These are phyloP conservation scores for Drosophila vallismaia DNA, from an alignment of 2,888 invertebrate genomes.

Conservation along the genomic window DNA sequence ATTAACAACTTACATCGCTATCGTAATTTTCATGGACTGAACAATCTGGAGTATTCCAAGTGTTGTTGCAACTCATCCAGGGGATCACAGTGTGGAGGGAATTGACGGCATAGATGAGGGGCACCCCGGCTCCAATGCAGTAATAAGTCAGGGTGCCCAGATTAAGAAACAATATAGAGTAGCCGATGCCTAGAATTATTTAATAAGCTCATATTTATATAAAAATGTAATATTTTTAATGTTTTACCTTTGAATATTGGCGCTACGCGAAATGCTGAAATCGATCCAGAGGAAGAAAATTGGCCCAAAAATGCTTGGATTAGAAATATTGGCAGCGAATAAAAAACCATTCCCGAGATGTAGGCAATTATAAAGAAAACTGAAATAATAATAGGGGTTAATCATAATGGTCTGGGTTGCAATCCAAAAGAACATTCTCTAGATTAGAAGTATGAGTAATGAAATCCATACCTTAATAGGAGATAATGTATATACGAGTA, in stretches of 20 bases:
- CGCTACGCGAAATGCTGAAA: conserved; percentile 91
- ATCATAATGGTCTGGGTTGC: not conserved
- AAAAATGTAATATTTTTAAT: not conserved
- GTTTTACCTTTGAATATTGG: conserved; percentile 93
- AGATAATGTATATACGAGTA: no score
- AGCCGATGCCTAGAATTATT: conserved; percentile 83
- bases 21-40: conserved; percentile 75
- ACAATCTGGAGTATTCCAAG: conserved; percentile 89
- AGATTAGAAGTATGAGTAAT: not conserved
- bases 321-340: conserved; percentile 91
- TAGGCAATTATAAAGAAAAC: conserved; percentile 77
- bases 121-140: conserved; percentile 93
- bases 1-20: conserved; percentile 57
- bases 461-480: not conserved
- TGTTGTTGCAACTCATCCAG: conserved; percentile 91
- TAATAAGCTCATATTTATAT: not conserved
- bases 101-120: conserved; percentile 91
- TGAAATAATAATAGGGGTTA: conserved; percentile 33
- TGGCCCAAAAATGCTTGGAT: conserved; percentile 94
- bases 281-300: conserved; percentile 91
- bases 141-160: conserved; percentile 92
- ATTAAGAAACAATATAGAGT: conserved; percentile 91
- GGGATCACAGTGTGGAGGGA: conserved; percentile 88
- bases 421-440: not conserved
- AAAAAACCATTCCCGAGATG: conserved; percentile 72